Percentiles rank a stretch among this genome's conserved stretches.
These are phyloP conservation scores for Otus sunia DNA, from an alignment of 2,113 vertebrate species.

Conservation along the genomic window DNA sequence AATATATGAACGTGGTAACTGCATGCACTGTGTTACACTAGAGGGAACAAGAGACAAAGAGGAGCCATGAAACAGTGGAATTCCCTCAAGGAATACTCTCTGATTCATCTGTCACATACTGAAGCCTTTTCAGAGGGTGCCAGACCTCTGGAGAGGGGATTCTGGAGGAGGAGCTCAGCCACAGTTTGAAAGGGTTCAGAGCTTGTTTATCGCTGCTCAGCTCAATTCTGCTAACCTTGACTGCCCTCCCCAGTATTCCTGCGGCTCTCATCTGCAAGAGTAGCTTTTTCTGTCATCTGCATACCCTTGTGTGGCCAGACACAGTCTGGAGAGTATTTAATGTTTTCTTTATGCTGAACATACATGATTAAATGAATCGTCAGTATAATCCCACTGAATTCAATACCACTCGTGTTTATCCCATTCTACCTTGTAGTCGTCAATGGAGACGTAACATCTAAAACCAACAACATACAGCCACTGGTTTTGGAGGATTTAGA, in stretches of 20 bases:
- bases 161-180: slow-evolving; percentile 40
- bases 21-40: neutral
- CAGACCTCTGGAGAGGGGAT: slow-evolving; percentile 46
- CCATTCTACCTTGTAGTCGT: neutral
- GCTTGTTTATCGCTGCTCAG: neutral
- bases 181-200: slow-evolving; percentile 18
- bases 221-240: neutral
- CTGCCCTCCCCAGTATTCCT: slow-evolving; percentile 3
- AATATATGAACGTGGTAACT: neutral
- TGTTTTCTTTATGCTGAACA: neutral
- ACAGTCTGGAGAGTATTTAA: neutral
- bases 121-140: slow-evolving; percentile 57
- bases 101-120: slow-evolving; percentile 39
- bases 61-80: neutral
- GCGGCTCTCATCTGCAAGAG: neutral
- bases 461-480: neutral
- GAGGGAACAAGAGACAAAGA: slow-evolving; percentile 49
- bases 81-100: slow-evolving; percentile 39
- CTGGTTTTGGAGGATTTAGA: neutral
- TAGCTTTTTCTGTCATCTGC: neutral
- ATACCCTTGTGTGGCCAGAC: neutral
- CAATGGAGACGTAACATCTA: neutral
- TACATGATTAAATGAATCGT: neutral
- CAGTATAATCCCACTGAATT: neutral
- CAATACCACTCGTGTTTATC: neutral